Conservation (phyloP, 2,113 vertebrate species). For the Machaerirhynchus nigripectus region DNA sequence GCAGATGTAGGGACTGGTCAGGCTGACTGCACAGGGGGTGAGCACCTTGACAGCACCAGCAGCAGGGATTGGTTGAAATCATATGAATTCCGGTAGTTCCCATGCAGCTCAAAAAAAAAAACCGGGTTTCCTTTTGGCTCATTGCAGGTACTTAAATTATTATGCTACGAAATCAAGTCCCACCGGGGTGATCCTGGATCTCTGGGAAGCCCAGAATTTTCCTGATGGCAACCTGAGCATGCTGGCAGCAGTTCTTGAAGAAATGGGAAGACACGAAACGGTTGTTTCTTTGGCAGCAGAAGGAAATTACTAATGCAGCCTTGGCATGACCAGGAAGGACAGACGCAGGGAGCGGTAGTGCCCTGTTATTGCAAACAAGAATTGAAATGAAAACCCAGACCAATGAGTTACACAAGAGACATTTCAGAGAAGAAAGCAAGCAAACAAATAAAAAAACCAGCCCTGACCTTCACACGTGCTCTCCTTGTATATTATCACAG, state of each 20-base stretch:
- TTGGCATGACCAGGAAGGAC: conserved; percentile 27
- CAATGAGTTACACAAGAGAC: conserved; percentile 64
- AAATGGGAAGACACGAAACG: conserved; percentile 91
- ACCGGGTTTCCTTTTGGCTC: neutral
- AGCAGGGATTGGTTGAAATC: conserved; percentile 23
- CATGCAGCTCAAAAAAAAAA: neutral
- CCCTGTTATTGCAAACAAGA: conserved; percentile 5
- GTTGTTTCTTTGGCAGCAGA: conserved; percentile 84
- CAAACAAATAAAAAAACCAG: neutral
- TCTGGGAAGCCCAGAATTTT: conserved; percentile 96
- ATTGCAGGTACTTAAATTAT: conserved; percentile 91
- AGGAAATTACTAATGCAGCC: conserved; percentile 79
- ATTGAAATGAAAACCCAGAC: conserved; percentile 58
- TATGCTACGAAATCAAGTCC: conserved; percentile 95
- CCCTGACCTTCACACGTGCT: conserved; percentile 54
- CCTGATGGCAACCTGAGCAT: conserved; percentile 91
- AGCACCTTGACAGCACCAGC: conserved; percentile 46
- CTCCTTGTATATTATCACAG: conserved; percentile 65
- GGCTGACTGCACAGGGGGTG: neutral
- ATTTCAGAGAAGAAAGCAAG: conserved; percentile 45
- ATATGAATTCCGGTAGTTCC: neutral
- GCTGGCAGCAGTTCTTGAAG: conserved; percentile 90
- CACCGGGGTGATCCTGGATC: conserved; percentile 92
- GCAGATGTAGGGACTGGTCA: neutral
- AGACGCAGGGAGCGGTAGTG: conserved; percentile 3